Percentiles rank a stretch among this genome's conserved stretches.
Evolutionary conservation across 2,888 invertebrate species (phyloP).

Genomic region (Pyrgus malvae): DNA sequence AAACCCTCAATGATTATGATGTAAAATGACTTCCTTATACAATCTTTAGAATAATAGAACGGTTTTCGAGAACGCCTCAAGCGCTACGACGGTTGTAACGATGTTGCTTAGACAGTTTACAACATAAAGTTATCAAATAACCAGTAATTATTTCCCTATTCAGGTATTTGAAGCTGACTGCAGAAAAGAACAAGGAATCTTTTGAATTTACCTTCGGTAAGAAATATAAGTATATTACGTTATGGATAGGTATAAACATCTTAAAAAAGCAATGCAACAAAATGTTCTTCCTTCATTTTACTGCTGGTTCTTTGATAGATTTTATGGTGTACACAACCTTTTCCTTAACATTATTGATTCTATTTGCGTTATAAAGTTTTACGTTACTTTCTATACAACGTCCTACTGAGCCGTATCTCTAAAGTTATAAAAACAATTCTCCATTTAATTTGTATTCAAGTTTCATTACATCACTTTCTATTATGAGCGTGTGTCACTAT

Average conservation of each 20-base stretch:
- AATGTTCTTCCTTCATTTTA: neutral
- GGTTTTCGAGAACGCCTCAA: neutral
- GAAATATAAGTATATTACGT: too few species aligned
- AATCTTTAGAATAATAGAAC: slow-evolving; percentile 13
- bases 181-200: too few species aligned
- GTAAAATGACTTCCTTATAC: slow-evolving; percentile 44
- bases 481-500: slow-evolving; percentile 1
- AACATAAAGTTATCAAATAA: neutral
- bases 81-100: slow-evolving; percentile 1
- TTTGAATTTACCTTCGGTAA: too few species aligned
- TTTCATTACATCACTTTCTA: slow-evolving; percentile 1
- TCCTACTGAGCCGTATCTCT: slow-evolving; percentile 15
- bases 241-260: neutral
- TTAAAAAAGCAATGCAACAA: too few species aligned
- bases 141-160: too few species aligned
- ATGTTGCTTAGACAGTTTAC: slow-evolving; percentile 3
- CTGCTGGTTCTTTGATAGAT: neutral
- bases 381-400: slow-evolving; percentile 17
- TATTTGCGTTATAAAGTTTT: slow-evolving; percentile 20
- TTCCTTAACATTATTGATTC: slow-evolving; percentile 7
- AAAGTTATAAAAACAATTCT: slow-evolving; percentile 20
- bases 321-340: neutral
- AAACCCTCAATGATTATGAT: slow-evolving; percentile 32
- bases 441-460: slow-evolving; percentile 1
- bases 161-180: too few species aligned